Base-by-base conservation (phyloP, 2,888 invertebrate genomes). In the Drosophila niveifrons region DNA sequence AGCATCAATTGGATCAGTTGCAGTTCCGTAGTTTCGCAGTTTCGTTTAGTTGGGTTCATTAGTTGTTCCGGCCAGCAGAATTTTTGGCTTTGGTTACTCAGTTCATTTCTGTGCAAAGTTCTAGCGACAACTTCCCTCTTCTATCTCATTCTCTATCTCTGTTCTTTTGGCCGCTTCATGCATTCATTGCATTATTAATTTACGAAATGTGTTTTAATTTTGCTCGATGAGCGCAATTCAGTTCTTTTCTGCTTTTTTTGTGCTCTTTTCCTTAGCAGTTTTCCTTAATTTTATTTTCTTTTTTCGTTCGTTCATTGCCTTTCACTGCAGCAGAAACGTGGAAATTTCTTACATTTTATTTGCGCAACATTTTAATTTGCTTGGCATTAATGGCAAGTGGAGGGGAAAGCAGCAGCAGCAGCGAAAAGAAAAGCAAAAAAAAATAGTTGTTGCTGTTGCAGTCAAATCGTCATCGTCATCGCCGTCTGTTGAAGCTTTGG, bases 281-380 rank as follows among this genome's bases (percentile, higher is more conserved):
- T 46, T 44, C 52, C 43, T 41, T 41, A 41, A 41, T 41, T 41
- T 41, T 41, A 41, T 41, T 41, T 41, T 41, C 39, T 15, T 41
- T 41, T 41, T 13, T 41, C 15, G 13, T 8, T 41, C 39, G 39
- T 41, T 41, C 39, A 13, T 41, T 44, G 55, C 65, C 61, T 67
- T 78, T 75, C 62, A 51, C 46, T 48, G 48, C 50, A 64, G 61
- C 56, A 70, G 48, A 62, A 61, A 64, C 61, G 70, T 73, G 71
- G 74, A 67, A 66, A 71, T 66, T 56, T 72, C 76, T 66, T 72
- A 63, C 81, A 78, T 76, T 81, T 75, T 75, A 66, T 79, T 75
- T 78, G 78, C 59, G 72, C 81, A 78, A 78, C 78, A 81, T 80
- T 72, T 79, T 78, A 61, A 79, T 78, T 80, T 72, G 66, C 62